These are phyloP conservation scores for Corbicula japonica DNA, from an alignment of 2,888 invertebrate genomes.

Conservation along the genomic window DNA sequence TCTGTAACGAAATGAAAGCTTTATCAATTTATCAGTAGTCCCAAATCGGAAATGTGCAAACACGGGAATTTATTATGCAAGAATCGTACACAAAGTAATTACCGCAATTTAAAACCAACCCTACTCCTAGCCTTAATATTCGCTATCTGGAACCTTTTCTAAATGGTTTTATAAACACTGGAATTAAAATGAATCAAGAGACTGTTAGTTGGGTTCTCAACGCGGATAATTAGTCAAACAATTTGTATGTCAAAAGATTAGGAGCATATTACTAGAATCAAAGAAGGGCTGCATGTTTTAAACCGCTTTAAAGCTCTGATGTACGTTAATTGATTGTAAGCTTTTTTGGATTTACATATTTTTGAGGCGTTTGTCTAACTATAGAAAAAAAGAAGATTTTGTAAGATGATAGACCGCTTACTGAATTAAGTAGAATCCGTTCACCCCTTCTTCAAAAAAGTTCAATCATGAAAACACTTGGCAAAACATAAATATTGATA, in stretches of 20 bases:
- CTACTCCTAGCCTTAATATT: constrained; percentile 53
- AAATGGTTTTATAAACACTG: constrained; percentile 59
- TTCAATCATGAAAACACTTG: too few species aligned
- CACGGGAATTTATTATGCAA: constrained; percentile 61
- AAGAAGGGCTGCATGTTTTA: constrained; percentile 1
- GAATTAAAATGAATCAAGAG: constrained; percentile 53
- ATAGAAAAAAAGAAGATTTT: too few species aligned
- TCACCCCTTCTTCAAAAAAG: too few species aligned
- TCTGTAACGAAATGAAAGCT: constrained; percentile 42
- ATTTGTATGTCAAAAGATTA: constrained; percentile 54
- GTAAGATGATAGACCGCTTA: too few species aligned
- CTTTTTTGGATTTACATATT: neutral
- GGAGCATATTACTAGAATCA: constrained; percentile 29
- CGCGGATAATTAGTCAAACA: constrained; percentile 50
- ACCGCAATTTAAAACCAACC: constrained; percentile 53
- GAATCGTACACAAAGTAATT: constrained; percentile 62
- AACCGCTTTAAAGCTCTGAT: neutral
- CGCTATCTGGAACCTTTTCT: constrained; percentile 52
- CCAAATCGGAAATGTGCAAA: constrained; percentile 54
- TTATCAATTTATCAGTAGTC: constrained; percentile 47
- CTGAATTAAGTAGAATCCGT: too few species aligned
- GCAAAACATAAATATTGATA: too few species aligned
- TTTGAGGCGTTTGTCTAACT: neutral
- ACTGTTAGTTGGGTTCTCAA: constrained; percentile 32
- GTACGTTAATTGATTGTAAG: neutral